These are phyloP conservation scores for Nesoenas mayeri DNA, from an alignment of 2,113 vertebrate species.

Conservation along the genomic window DNA sequence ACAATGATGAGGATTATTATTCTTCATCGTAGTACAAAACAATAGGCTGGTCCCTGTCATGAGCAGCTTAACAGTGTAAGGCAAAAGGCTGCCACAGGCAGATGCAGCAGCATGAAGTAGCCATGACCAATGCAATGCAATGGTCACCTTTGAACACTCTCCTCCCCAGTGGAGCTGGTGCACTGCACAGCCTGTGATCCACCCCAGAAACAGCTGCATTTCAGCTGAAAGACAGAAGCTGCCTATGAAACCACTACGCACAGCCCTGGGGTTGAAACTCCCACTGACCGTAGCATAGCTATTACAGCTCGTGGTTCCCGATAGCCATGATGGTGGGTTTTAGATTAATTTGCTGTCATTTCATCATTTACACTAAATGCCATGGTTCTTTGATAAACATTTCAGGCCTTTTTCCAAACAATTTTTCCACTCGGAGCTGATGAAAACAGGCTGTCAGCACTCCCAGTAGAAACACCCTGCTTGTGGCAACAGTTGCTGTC, in stretches of 20 bases:
- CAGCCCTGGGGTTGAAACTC: neutral
- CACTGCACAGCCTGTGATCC: neutral
- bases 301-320: neutral
- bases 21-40: neutral
- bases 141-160: neutral
- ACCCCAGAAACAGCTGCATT: neutral
- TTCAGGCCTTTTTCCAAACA: constrained; percentile 66
- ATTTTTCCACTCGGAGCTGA: constrained; percentile 44
- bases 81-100: neutral
- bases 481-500: constrained; percentile 20
- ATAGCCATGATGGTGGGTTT: neutral
- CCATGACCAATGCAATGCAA: neutral
- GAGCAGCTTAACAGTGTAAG: neutral
- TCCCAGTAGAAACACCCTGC: neutral
- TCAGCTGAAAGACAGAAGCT: neutral
- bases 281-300: neutral
- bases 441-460: constrained; percentile 67
- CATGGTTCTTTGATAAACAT: constrained; percentile 60
- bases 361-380: constrained; percentile 54
- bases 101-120: neutral
- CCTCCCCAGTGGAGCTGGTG: neutral
- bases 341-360: constrained; percentile 51
- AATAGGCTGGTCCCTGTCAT: neutral
- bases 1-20: neutral
- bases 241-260: neutral